Evolutionary conservation across 2,797 vertebrate species (phyloP).

Genomic region (Anguilla pacifica): DNA sequence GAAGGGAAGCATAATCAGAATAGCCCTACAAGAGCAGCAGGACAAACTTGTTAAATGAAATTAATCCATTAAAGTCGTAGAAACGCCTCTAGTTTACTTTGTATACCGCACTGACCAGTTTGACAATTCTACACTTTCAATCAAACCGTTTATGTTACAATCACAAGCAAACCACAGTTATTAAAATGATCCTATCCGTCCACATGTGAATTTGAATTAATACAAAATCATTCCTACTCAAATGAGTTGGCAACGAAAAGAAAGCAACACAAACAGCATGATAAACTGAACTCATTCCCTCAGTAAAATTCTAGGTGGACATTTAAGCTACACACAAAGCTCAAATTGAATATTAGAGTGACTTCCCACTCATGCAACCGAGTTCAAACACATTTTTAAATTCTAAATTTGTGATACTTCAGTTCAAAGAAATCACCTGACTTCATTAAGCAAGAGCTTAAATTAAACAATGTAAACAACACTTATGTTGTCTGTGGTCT

Average conservation of each 20-base stretch:
- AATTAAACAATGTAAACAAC: background rate
- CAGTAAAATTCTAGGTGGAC: background rate
- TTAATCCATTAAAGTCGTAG: background rate
- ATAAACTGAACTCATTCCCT: background rate
- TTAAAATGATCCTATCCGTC: background rate
- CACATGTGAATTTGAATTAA: background rate
- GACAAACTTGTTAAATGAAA: background rate
- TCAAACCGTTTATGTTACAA: background rate
- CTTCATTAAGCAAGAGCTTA: conserved; percentile 43
- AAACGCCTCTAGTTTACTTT: background rate
- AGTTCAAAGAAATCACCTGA: background rate
- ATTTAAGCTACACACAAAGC: background rate
- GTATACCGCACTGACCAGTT: background rate
- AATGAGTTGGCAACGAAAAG: background rate
- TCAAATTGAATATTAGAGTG: background rate
- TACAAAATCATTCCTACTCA: background rate
- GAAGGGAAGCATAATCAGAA: background rate
- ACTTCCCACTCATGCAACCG: conserved; percentile 25
- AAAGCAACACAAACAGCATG: background rate
- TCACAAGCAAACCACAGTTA: background rate
- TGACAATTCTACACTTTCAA: background rate
- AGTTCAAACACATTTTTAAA: conserved; percentile 32
- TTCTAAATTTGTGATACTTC: background rate
- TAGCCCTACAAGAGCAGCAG: background rate
- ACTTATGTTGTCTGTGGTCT: background rate